phyloP scores from a whole-genome alignment of 2,888 invertebrate species.

The Leptinotarsa peninsularis region DNA sequence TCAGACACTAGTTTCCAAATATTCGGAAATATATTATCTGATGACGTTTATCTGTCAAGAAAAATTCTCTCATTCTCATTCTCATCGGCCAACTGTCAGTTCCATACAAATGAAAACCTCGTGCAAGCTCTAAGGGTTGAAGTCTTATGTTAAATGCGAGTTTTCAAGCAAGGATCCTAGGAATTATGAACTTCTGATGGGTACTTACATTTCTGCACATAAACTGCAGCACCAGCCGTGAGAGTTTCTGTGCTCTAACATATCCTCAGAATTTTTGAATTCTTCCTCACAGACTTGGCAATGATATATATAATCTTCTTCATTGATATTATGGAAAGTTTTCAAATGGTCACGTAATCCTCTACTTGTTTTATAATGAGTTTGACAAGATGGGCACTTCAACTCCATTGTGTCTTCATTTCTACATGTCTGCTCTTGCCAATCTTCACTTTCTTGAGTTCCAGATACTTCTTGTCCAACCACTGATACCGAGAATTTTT shows the following conservation, averaged over 20 bases:
- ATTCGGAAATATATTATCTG: no score
- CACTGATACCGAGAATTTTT: not conserved
- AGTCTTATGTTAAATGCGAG: not conserved
- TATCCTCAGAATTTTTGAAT: slow-evolving; percentile 25
- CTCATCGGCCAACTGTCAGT: no score
- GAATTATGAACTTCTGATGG: not conserved
- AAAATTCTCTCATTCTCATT: no score
- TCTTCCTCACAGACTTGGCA: slow-evolving; percentile 27
- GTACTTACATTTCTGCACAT: slow-evolving; percentile 29
- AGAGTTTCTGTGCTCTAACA: slow-evolving; percentile 19
- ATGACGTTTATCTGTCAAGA: no score
- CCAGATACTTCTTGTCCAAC: not conserved
- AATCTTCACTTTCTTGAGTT: not conserved
- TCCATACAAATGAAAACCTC: no score
- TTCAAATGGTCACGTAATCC: slow-evolving; percentile 27
- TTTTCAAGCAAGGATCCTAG: not conserved
- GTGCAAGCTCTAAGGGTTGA: not conserved
- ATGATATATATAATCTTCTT: slow-evolving; percentile 9
- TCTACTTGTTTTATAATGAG: slow-evolving; percentile 24
- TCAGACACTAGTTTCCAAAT: no score
- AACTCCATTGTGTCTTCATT: not conserved
- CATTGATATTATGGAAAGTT: slow-evolving; percentile 19
- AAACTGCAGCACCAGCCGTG: slow-evolving; percentile 25
- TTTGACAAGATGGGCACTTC: slow-evolving; percentile 27
- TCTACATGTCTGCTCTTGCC: not conserved